A percentile compares a stretch with the other conserved stretches of the same genome.
Evolutionary conservation across 1,140 invertebrate genomes (phyloP).

Genomic region (Drosophila repletoides): DNA sequence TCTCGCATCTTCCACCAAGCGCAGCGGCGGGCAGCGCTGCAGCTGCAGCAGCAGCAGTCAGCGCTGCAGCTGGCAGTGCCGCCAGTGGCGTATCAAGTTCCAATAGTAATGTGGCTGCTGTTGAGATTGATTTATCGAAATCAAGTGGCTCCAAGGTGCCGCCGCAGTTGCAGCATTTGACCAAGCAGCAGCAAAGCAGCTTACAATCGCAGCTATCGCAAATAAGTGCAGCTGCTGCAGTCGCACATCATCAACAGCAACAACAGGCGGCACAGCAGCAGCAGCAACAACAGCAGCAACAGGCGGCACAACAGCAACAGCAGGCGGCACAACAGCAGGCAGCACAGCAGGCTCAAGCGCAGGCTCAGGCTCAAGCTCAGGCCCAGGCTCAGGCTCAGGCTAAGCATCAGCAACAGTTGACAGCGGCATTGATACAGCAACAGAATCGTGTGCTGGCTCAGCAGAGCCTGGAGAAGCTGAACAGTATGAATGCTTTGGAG

Average conservation of each 20-base stretch:
- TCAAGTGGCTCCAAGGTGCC: conserved; percentile 60
- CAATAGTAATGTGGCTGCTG: conserved; percentile 36
- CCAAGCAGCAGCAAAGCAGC: conserved; percentile 80
- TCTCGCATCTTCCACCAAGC: conserved; percentile 77
- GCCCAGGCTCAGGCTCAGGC: conserved; percentile 57
- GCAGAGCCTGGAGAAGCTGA: conserved; percentile 84
- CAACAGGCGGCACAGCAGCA: conserved; percentile 74
- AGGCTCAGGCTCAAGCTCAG: conserved; percentile 44
- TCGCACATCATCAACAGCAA: conserved; percentile 68
- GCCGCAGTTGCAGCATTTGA: conserved; percentile 67
- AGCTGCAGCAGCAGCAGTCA: conserved; percentile 23
- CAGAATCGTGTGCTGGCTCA: conserved; percentile 84
- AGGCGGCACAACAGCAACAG: conserved; percentile 61
- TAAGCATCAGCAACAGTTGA: conserved; percentile 82
- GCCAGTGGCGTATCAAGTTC: conserved; percentile 27
- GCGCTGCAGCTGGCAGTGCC: conserved; percentile 22
- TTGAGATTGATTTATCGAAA: conserved; percentile 76
- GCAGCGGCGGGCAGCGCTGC: conserved; percentile 46
- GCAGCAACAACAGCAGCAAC: conserved; percentile 71
- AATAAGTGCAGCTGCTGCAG: conserved; percentile 67
- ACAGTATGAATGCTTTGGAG: conserved; percentile 83
- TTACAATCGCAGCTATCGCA: conserved; percentile 75
- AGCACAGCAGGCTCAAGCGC: conserved; percentile 69
- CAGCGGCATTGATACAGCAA: conserved; percentile 84
- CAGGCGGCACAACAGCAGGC: conserved; percentile 71